These are phyloP conservation scores for Melanostigma gelatinosum DNA, from an alignment of 2,113 vertebrate genomes.

Conservation along the genomic window DNA sequence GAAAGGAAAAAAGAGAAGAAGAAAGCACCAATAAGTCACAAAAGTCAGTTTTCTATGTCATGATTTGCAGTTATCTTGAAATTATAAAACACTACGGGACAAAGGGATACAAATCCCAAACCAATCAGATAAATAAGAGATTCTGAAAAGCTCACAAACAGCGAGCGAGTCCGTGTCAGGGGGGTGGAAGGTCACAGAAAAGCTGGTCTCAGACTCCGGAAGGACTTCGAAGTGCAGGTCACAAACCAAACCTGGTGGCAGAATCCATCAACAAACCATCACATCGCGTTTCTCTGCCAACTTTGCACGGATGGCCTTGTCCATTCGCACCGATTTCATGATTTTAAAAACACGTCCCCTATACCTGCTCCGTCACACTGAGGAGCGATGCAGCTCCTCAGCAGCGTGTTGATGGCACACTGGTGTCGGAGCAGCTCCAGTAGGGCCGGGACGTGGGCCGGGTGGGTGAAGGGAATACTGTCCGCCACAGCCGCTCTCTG, in stretches of 20 bases:
- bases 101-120: neutral
- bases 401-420: slow-evolving; percentile 81
- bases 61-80: slow-evolving; percentile 6
- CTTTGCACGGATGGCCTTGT: neutral
- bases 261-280: neutral
- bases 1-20: neutral
- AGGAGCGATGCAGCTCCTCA: slow-evolving; percentile 82
- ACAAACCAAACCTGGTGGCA: slow-evolving; percentile 69
- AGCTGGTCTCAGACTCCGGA: slow-evolving; percentile 80
- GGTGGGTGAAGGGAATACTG: slow-evolving; percentile 85
- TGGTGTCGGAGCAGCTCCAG: slow-evolving; percentile 87
- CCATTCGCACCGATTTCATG: neutral
- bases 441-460: slow-evolving; percentile 80
- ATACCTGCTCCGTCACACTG: slow-evolving; percentile 68
- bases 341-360: neutral
- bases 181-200: slow-evolving; percentile 85
- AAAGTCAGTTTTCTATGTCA: neutral
- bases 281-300: neutral
- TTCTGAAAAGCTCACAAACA: slow-evolving; percentile 81
- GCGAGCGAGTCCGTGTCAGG: slow-evolving; percentile 77
- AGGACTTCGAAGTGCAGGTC: slow-evolving; percentile 85
- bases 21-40: neutral
- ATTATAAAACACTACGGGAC: neutral
- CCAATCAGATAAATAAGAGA: neutral
- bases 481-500: slow-evolving; percentile 75